Evolutionary conservation across 1,140 invertebrate species (phyloP).

Genomic region (Drosophila nigromelanica): DNA sequence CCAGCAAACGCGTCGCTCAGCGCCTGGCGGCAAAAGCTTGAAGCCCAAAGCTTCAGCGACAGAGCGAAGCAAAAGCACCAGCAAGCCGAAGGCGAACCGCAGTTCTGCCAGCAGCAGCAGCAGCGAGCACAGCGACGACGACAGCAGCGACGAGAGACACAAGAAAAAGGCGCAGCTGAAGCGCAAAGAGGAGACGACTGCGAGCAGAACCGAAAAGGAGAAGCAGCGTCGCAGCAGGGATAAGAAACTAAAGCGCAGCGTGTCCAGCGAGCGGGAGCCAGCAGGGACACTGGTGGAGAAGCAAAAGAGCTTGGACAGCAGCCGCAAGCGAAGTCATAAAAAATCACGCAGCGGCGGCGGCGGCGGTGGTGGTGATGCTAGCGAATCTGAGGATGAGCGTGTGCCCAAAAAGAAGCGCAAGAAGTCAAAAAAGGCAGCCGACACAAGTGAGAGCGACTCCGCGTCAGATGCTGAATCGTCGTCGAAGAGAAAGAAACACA

Average conservation of each 20-base stretch:
- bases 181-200: conserved; percentile 61
- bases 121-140: conserved; percentile 79
- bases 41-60: conserved; percentile 11
- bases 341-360: conserved; percentile 74
- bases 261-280: conserved; percentile 34
- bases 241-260: conserved; percentile 51
- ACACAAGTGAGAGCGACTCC: conserved; percentile 86
- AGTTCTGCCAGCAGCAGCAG: conserved; percentile 68
- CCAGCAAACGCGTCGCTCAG: conserved; percentile 8
- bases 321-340: conserved; percentile 75
- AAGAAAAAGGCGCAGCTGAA: conserved; percentile 48
- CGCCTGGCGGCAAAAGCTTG: conserved; percentile 8
- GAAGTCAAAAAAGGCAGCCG: conserved; percentile 84
- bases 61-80: conserved; percentile 7
- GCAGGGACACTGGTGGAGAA: conserved; percentile 5
- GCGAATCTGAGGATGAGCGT: conserved; percentile 82
- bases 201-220: conserved; percentile 18
- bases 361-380: conserved; percentile 73
- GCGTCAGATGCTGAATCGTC: conserved; percentile 87
- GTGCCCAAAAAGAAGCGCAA: conserved; percentile 85
- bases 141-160: conserved; percentile 55
- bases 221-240: conserved; percentile 49
- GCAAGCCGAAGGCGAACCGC: conserved; percentile 54
- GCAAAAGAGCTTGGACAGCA: conserved; percentile 32
- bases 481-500: conserved; percentile 87